Evolutionary conservation across 2,797 vertebrate genomes (phyloP), one percentile per base, ranked within the genome.

Genomic region (Pangasius djambal): DNA sequence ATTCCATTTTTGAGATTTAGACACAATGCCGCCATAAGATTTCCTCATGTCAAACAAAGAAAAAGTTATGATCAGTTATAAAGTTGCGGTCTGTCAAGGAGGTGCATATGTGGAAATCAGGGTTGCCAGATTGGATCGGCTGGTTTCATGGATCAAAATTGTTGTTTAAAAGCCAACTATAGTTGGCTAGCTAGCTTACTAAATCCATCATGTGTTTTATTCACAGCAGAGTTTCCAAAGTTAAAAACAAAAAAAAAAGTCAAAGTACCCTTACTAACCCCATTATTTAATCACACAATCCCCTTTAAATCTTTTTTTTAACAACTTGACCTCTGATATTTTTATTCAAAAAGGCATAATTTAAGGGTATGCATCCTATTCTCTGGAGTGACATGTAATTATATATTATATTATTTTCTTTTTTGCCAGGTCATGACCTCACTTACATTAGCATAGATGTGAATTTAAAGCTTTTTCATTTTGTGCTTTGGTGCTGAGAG

Each of bases 81-180:
- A 78, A 52, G 22, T n/a, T 52, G 75, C 4, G 10, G 37, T 7
- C 40, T 10, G 40, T 10, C 20, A 22, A 77, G 20, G 25, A 44
- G 12, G 48, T 20, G 50, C 4, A 4, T 57, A 81, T 57, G 50
- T 57, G 1, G 22, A 40, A 40, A 28, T 25, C 12, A 25, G n/a
- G 79, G 20, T 83, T 83, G 81, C 81, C 81, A 63, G 81, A 83
- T 83, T 83, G 34, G 79, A 59, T 82, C 28, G 5, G 9, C 28
- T 61, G 34, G 61, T 61, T 83, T 61, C 22, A 34, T 59, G 4
- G 44, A 52, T 16, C 15, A 52, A 55, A 31, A 25, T 59, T 55
- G 59, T 5, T 37, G 52, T 25, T 82, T 82, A 6, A 82, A 37
- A 12, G n/a, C 8, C 20, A 13, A 52, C 50, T n/a, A 20, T 50